phyloP scores from a whole-genome alignment of 2,888 invertebrate species.

The Orthonevra nobilis region DNA sequence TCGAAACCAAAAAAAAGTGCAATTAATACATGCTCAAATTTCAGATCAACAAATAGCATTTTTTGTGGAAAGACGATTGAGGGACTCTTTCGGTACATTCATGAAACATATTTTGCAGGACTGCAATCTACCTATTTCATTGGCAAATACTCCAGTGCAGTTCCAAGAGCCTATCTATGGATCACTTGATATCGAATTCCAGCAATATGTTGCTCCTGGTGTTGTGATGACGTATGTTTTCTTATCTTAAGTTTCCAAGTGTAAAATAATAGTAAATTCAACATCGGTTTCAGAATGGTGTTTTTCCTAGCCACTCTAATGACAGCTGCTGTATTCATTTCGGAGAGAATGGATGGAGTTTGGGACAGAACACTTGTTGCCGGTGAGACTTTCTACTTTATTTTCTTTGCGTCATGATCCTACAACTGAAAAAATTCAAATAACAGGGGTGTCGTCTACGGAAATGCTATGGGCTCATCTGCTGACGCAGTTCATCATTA shows the following conservation, averaged over 20 bases:
- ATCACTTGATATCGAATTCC: conserved; percentile 84
- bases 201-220: conserved; percentile 91
- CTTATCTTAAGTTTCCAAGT: background rate
- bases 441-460: conserved; percentile 84
- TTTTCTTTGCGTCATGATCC: background rate
- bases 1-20: background rate
- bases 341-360: conserved; percentile 90
- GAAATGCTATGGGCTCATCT: conserved; percentile 92
- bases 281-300: conserved; percentile 83
- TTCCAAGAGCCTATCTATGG: conserved; percentile 88
- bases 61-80: conserved; percentile 86
- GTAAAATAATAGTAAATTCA: background rate
- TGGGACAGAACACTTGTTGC: conserved; percentile 93
- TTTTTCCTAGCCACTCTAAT: conserved; percentile 92
- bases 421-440: background rate
- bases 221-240: conserved; percentile 88
- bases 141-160: conserved; percentile 84
- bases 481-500: conserved; percentile 86
- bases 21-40: conserved; percentile 71
- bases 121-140: conserved; percentile 83
- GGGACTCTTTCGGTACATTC: conserved; percentile 86
- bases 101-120: conserved; percentile 83
- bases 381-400: too few species aligned
- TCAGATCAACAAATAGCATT: conserved; percentile 92
- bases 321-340: conserved; percentile 90